A percentile compares a stretch with the other conserved stretches of the same genome.
These are phyloP conservation scores for Anthophora plumipes DNA, from an alignment of 2,888 invertebrate genomes.

Conservation along the genomic window DNA sequence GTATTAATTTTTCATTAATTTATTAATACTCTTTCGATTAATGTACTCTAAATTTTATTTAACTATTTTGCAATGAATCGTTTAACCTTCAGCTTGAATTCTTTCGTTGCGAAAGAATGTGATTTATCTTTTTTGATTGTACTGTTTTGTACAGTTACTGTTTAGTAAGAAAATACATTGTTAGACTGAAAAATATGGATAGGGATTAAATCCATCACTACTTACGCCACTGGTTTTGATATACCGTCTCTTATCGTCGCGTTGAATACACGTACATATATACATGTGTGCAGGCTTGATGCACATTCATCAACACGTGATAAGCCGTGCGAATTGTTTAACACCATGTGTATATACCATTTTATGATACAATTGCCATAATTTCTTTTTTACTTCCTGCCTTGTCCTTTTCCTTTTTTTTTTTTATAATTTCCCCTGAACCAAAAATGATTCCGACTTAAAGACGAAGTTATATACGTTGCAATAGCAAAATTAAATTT, in stretches of 20 bases:
- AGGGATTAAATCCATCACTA: neutral
- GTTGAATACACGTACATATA: neutral
- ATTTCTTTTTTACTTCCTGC: neutral
- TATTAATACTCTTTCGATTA: neutral
- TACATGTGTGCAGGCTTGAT: slow-evolving; percentile 20
- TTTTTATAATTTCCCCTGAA: neutral
- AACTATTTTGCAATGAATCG: too few species aligned
- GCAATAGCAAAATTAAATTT: neutral
- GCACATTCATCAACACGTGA: slow-evolving; percentile 49
- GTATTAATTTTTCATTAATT: neutral
- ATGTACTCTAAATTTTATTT: too few species aligned
- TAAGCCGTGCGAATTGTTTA: slow-evolving; percentile 32
- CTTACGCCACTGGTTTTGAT: slow-evolving; percentile 29
- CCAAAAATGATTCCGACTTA: neutral
- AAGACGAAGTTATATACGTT: neutral
- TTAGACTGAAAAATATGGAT: neutral
- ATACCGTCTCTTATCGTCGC: slow-evolving; percentile 5
- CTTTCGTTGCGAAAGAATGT: neutral
- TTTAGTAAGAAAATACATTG: too few species aligned
- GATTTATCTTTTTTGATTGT: neutral
- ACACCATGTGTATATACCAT: neutral
- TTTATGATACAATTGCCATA: neutral
- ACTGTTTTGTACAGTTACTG: neutral
- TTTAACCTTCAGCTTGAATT: too few species aligned
- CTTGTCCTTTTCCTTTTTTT: neutral